Base-by-base conservation (phyloP, 2,113 vertebrate species). In the Alosa alosa region DNA sequence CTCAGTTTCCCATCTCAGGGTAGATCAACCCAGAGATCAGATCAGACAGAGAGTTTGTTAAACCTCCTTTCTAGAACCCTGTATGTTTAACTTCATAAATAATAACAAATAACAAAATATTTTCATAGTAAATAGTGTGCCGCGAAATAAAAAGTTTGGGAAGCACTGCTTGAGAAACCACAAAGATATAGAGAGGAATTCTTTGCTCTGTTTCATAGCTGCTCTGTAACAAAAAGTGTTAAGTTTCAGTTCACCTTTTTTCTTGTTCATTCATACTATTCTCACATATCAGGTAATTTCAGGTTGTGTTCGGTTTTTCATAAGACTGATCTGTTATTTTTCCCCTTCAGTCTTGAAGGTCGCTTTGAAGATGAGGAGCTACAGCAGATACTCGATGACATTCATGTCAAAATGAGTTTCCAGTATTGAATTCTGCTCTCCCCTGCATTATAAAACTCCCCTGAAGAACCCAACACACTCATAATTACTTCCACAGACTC, bases 321-420 rank as follows among this genome's bases (percentile, higher is more conserved):
- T 22, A 22, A 25, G 41, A 82, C 49, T 18, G 17, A 31, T 22
- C 18, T 25, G 20, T 41, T 31, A 39, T 85, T 25, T 85, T 81
- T 44, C 18, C 81, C 44, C 10, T 81, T 20, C 90, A 99, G 98
- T 92, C 85, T 99, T 90, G 98, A 99, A 91, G 98, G 98, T 0
- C 96, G 98, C 0, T 99, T 99, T 91, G 98, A 99, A 85, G 98
- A 99, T 57, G 98, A 99, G 83, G 98, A 99, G 89, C 93, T 99
- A 20, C 98, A 99, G 85, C 98, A 99, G 94, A 99, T 99, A 85
- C 96, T 99, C 13, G 98, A 99, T 0, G 98, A 99, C 88, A 99
- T 99, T 92, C 98, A 99, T 94, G 99, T 98, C 57, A 99, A 99
- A 91, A 96, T 98, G 88, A 99, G 98, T 90, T 99, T 99, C 94